Base-by-base conservation (phyloP, 1,140 invertebrate genomes). In the Drosophila bipectinata region DNA sequence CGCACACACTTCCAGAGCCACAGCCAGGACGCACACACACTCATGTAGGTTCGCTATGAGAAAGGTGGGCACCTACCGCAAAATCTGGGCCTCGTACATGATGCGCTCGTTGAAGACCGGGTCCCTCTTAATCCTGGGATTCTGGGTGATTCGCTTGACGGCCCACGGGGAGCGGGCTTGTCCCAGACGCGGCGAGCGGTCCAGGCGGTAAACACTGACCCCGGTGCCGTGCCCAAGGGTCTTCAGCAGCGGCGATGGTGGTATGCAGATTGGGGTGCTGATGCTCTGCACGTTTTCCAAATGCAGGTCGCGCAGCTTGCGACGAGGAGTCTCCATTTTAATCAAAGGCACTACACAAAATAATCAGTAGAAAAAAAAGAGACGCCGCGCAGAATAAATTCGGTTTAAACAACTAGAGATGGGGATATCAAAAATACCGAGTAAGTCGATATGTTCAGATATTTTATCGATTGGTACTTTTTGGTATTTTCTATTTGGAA, bases 151-250 rank as follows among this genome's bases (percentile, higher is more conserved):
- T 79, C 93, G 95, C 82, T 97, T 97, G 1, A 97, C 92, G 4
- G 96, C 97, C 97, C 96, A 97, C 1, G 96, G 97, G 2, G 96
- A 97, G 44, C 93, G 91, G 2, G 93, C 91, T 74, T 94, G 93
- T 32, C 94, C 94, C 5, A 93, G 93, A 77, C 92, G 92, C 1
- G 96, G 95, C 0, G 95, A 96, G 74, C 96, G 92, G 61, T 96
- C 93, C 67, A 97, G 85, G 64, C 95, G 94, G 91, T 96, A 97
- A 4, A 97, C 96, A 68, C 93, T 94, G 21, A 97, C 94, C 59
- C 96, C 96, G 96, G 79, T 80, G 61, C 92, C 85, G 80, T 82
- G 74, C 69, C 90, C 75, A 21, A 92, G 68, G 14, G 78, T 91
- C 30, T 90, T 90, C 2, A 91, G 59, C 66, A 91, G 84, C 24